phyloP scores from a whole-genome alignment of 2,888 invertebrate species.

The Amblyjoppa fuscipennis region DNA sequence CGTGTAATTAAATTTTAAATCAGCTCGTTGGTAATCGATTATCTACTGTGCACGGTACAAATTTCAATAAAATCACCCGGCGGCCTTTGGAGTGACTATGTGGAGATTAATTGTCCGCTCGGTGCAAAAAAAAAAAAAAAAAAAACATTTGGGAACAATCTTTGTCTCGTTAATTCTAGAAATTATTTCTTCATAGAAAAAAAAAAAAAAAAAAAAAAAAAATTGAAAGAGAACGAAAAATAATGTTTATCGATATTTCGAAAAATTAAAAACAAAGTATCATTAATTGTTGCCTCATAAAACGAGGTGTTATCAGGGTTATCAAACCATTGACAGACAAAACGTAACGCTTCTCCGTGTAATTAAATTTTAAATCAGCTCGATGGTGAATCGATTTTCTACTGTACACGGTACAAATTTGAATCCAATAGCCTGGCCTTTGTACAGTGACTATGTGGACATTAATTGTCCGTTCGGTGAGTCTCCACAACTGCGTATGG shows the following conservation, averaged over 20 bases:
- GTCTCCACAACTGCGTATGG: background rate
- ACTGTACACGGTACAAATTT: background rate
- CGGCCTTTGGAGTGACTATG: slow-evolving; percentile 2
- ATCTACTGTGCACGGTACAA: background rate
- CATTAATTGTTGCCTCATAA: no score
- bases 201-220: no score
- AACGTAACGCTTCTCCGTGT: background rate
- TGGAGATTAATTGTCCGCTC: slow-evolving; percentile 32
- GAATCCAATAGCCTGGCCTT: slow-evolving; percentile 3
- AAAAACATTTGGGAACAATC: no score
- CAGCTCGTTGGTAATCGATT: background rate
- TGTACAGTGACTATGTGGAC: background rate
- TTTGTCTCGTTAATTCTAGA: no score
- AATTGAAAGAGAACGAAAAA: no score
- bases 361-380: background rate
- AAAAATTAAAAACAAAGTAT: no score
- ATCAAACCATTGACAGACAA: background rate
- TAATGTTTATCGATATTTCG: no score
- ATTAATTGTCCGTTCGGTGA: slow-evolving; percentile 37
- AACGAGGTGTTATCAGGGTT: background rate
- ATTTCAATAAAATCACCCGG: background rate
- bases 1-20: background rate
- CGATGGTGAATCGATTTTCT: background rate
- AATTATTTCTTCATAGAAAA: no score
- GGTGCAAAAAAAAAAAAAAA: background rate